A percentile compares a stretch with the other conserved stretches of the same genome.
These are phyloP conservation scores for Portunus trituberculatus DNA, from an alignment of 1,140 invertebrate species.

Conservation along the genomic window DNA sequence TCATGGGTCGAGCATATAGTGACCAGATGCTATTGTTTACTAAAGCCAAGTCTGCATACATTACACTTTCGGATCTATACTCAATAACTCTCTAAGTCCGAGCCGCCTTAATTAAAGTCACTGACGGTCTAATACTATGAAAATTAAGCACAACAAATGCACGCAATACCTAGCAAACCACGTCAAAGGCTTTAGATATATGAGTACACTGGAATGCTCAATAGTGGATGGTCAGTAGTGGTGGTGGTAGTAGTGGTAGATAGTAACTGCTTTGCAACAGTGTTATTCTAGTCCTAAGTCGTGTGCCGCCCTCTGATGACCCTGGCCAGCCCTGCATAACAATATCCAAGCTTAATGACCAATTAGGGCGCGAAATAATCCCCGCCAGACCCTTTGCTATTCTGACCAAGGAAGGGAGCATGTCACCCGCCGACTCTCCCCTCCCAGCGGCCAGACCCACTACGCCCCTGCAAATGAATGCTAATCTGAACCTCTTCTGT, in stretches of 20 bases:
- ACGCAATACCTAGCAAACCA: background rate
- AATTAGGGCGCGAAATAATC: slow-evolving; percentile 13
- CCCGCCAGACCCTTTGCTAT: background rate
- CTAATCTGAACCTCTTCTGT: background rate
- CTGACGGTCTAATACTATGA: background rate
- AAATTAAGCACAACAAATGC: background rate
- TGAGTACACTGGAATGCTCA: background rate
- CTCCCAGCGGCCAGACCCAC: background rate
- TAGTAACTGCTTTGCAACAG: background rate
- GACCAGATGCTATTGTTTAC: too few relatives aligned
- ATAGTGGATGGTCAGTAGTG: background rate
- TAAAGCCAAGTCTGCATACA: too few relatives aligned
- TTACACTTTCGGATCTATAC: too few relatives aligned
- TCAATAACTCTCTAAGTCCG: background rate
- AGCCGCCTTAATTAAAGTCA: background rate
- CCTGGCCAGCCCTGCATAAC: background rate
- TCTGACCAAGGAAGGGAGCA: background rate
- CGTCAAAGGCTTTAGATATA: background rate
- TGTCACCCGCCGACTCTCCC: background rate
- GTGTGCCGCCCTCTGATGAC: background rate
- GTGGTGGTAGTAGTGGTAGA: background rate
- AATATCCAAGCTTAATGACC: background rate
- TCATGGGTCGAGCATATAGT: too few relatives aligned
- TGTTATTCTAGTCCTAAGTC: background rate
- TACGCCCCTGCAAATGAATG: slow-evolving; percentile 6